Percentiles rank a stretch among this genome's conserved stretches.
Conservation (phyloP, 2,888 invertebrate genomes). For the Torymus aiolomorphi region DNA sequence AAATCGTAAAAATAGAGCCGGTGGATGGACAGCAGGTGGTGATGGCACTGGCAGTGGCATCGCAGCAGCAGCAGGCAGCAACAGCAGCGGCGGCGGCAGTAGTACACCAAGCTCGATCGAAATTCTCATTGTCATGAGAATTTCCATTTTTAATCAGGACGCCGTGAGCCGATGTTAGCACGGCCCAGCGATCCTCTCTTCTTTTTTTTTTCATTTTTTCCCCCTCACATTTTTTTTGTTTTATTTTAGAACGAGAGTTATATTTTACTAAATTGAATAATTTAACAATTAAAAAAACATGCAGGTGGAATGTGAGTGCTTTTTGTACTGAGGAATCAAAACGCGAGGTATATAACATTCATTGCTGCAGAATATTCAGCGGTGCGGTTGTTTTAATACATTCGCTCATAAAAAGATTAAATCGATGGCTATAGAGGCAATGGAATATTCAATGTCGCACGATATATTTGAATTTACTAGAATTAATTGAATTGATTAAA, state of each 20-base stretch:
- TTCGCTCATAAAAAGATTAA: slow-evolving; percentile 22
- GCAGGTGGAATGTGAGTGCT: not conserved
- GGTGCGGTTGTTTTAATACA: not conserved
- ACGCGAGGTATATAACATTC: not conserved
- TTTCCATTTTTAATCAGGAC: slow-evolving; percentile 37
- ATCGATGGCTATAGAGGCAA: slow-evolving; percentile 15
- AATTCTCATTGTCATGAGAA: slow-evolving; percentile 30
- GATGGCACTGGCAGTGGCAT: no score
- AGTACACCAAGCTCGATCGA: slow-evolving; percentile 9
- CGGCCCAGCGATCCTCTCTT: not conserved
- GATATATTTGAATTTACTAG: slow-evolving; percentile 7
- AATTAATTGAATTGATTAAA: not conserved
- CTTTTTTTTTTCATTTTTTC: not conserved
- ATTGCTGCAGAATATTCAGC: slow-evolving; percentile 18
- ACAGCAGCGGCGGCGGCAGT: no score
- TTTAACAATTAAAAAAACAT: slow-evolving; percentile 17
- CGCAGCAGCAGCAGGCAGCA: no score
- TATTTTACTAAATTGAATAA: not conserved
- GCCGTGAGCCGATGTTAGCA: no score
- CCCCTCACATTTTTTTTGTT: not conserved
- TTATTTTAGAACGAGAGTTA: not conserved
- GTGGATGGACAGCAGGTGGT: not conserved
- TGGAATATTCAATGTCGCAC: slow-evolving; percentile 7
- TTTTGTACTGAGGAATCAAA: not conserved
- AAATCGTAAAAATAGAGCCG: slow-evolving; percentile 34